Evolutionary conservation across 2,113 vertebrate species (phyloP), one percentile per base, ranked within the genome.

Genomic region (Larimichthys crocea): DNA sequence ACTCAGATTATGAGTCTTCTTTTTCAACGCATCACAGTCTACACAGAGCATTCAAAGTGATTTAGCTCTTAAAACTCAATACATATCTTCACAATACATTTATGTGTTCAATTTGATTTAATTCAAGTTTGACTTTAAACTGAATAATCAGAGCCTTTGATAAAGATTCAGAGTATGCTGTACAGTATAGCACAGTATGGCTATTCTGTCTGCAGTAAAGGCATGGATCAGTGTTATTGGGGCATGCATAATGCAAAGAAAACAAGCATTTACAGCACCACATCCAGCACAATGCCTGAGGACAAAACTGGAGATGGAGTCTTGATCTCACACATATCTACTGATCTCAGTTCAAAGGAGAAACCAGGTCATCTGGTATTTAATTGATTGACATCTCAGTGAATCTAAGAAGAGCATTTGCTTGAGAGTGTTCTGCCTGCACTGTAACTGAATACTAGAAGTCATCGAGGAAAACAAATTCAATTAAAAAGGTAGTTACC

Each of bases 211-310:
- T 44, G 55, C 57, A 40, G 40, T 50, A 22, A 46, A 57, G 14
- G 11, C n/a, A 4, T 35, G 60, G 82, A 77, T 86, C 63, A 35
- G 16, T 79, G 64, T 92, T 91, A 91, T 72, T 92, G 87, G 91
- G 44, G 91, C 91, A 24, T 89, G 81, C 5, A 48, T 92, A 92
- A 93, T 73, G 79, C 72, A 80, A 92, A 93, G 65, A 86, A 91
- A 93, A 93, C 90, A 93, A 83, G 72, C 88, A 86, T 86, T 92
- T 87, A 86, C 64, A 67, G 63, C 49, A 74, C 55, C 56, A 31
- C 81, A 50, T 59, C 11, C 53, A 16, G 22, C 77, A 64, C 24
- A 24, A 1, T 0, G 82, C 84, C 83, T 7, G 64, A 26, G 86
- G 89, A 60, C 9, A 57, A 70, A 61, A 66, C 14, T 19, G 24